A percentile compares a stretch with the other conserved stretches of the same genome.
Evolutionary conservation across 2,888 invertebrate species (phyloP).

Genomic region (Cephonodes hylas): DNA sequence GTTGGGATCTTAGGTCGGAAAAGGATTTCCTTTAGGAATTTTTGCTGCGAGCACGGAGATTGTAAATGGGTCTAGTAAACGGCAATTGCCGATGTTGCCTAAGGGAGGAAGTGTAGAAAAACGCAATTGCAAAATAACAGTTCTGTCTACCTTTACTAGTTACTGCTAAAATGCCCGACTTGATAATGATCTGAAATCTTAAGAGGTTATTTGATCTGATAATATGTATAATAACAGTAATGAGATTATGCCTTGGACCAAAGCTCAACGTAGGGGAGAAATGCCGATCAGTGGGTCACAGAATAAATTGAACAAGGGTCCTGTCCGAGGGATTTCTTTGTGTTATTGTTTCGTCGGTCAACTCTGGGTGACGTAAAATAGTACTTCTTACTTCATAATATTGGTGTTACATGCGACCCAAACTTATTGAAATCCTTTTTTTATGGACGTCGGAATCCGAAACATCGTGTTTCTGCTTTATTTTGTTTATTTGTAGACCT

Average conservation of each 20-base stretch:
- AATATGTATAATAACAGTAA: neutral
- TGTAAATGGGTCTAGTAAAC: no score
- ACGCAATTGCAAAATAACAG: no score
- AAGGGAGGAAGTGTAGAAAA: no score
- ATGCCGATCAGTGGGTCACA: slow-evolving; percentile 26
- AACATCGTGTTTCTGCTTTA: neutral
- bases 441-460: neutral
- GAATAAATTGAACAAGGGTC: slow-evolving; percentile 32
- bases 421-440: neutral
- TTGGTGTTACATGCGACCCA: neutral
- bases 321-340: slow-evolving; percentile 11
- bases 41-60: no score
- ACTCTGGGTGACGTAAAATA: slow-evolving; percentile 4
- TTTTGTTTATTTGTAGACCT: neutral
- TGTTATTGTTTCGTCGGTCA: slow-evolving; percentile 31
- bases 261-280: slow-evolving; percentile 26
- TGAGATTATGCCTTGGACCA: slow-evolving; percentile 17
- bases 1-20: no score
- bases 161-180: no score
- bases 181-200: no score
- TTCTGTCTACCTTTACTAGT: no score
- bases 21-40: no score
- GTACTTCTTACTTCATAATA: slow-evolving; percentile 1
- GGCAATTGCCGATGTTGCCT: no score
- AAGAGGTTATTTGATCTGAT: no score